A percentile compares a stretch with the other conserved stretches of the same genome.
phyloP scores from a whole-genome alignment of 1,140 invertebrate species.

The Nebria ingens region DNA sequence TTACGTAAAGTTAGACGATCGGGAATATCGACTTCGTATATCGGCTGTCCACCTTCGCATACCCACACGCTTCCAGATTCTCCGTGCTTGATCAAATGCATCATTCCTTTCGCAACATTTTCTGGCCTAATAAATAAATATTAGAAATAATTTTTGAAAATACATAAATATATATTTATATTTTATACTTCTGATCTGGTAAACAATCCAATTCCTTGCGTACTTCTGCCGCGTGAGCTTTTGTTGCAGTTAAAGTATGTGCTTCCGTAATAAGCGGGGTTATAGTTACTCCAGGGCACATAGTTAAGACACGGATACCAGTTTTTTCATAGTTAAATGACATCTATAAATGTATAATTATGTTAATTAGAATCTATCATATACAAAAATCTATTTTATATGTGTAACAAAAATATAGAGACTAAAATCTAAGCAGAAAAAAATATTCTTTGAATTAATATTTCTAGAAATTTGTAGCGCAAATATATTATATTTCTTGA shows the following conservation, averaged over 20 bases:
- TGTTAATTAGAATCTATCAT: not conserved
- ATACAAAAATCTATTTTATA: too few species aligned
- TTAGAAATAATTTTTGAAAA: not conserved
- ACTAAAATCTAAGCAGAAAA: too few species aligned
- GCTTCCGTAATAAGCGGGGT: slow-evolving; percentile 22
- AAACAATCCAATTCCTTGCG: not conserved
- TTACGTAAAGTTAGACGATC: slow-evolving; percentile 26
- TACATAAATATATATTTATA: not conserved
- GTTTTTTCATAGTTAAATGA: slow-evolving; percentile 23
- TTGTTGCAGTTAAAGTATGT: not conserved
- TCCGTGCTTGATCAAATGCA: slow-evolving; percentile 38
- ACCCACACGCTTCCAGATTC: slow-evolving; percentile 43
- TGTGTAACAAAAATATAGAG: too few species aligned
- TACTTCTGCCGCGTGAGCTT: not conserved
- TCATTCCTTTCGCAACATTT: slow-evolving; percentile 37
- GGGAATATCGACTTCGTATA: slow-evolving; percentile 40
- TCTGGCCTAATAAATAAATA: slow-evolving; percentile 30
- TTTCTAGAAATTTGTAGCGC: too few species aligned
- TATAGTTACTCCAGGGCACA: slow-evolving; percentile 29
- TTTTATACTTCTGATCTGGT: not conserved
- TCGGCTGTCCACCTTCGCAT: slow-evolving; percentile 36
- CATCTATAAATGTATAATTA: not conserved
- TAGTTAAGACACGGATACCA: slow-evolving; percentile 29
- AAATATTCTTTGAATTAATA: too few species aligned
- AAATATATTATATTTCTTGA: too few species aligned